A percentile compares a stretch with the other conserved stretches of the same genome.
Evolutionary conservation across 2,888 invertebrate species (phyloP).

Genomic region (Malthinus seriepunctatus): DNA sequence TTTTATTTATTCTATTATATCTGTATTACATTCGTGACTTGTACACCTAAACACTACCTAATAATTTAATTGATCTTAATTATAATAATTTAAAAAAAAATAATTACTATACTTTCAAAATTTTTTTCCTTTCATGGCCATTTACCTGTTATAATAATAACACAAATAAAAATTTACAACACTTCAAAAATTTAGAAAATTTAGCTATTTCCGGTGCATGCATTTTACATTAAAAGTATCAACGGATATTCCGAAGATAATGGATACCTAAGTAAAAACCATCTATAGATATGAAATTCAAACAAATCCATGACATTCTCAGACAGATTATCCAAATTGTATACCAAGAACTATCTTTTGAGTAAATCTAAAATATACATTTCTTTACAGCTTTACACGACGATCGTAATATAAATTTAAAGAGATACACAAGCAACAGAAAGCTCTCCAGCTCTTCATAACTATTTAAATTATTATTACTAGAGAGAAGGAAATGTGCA

Average conservation of each 20-base stretch:
- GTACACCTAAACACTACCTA: too few species aligned
- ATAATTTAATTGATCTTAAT: too few species aligned
- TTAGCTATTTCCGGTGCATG: neutral
- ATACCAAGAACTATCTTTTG: neutral
- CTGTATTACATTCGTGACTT: too few species aligned
- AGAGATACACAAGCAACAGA: too few species aligned
- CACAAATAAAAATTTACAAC: neutral
- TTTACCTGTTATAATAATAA: neutral
- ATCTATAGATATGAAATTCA: slow-evolving; percentile 2
- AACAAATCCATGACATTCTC: slow-evolving; percentile 12
- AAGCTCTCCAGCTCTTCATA: too few species aligned
- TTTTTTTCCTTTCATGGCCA: neutral
- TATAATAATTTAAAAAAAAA: too few species aligned
- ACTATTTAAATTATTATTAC: neutral
- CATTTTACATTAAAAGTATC: neutral
- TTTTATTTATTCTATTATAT: too few species aligned
- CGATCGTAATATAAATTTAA: too few species aligned
- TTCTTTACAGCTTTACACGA: too few species aligned
- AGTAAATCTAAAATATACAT: too few species aligned
- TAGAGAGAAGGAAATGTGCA: slow-evolving; percentile 9
- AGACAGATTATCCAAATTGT: slow-evolving; percentile 13
- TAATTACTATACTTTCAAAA: too few species aligned
- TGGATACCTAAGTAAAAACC: neutral
- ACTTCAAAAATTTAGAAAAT: neutral
- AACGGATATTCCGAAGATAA: slow-evolving; percentile 8